These are phyloP conservation scores for Pollenia griseotomentosa DNA, from an alignment of 2,888 invertebrate genomes.

Conservation along the genomic window DNA sequence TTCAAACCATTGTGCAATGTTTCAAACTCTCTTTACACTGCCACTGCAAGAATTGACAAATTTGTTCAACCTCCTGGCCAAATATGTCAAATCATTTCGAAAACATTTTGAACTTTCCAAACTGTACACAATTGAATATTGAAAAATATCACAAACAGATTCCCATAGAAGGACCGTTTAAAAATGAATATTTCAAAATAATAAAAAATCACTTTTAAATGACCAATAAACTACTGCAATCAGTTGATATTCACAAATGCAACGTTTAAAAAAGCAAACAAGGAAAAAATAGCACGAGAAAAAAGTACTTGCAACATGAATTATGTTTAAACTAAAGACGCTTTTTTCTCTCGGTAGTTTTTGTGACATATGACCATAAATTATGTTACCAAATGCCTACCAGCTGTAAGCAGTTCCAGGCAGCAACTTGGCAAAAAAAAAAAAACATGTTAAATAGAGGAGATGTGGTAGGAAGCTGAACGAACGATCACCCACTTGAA, in stretches of 20 bases:
- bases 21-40: background rate
- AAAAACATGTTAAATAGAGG: background rate
- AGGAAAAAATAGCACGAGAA: background rate
- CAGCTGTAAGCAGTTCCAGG: constrained; percentile 47
- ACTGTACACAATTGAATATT: background rate
- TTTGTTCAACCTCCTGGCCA: background rate
- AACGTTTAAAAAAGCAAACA: background rate
- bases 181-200: constrained; percentile 50
- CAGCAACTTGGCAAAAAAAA: constrained; percentile 15
- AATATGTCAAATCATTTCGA: background rate
- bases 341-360: background rate
- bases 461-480: constrained; percentile 33
- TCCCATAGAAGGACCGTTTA: constrained; percentile 24
- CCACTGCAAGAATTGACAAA: constrained; percentile 10
- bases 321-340: constrained; percentile 57
- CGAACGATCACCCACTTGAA: constrained; percentile 62
- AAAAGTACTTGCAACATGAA: constrained; percentile 51
- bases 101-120: background rate
- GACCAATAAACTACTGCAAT: constrained; percentile 65
- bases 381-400: constrained; percentile 69
- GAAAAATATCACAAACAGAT: constrained; percentile 7
- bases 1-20: background rate
- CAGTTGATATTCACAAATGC: background rate
- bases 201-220: constrained; percentile 56
- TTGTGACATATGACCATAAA: constrained; percentile 71